phyloP scores from a whole-genome alignment of 2,113 vertebrate genomes.

The Thomomys bottae region DNA sequence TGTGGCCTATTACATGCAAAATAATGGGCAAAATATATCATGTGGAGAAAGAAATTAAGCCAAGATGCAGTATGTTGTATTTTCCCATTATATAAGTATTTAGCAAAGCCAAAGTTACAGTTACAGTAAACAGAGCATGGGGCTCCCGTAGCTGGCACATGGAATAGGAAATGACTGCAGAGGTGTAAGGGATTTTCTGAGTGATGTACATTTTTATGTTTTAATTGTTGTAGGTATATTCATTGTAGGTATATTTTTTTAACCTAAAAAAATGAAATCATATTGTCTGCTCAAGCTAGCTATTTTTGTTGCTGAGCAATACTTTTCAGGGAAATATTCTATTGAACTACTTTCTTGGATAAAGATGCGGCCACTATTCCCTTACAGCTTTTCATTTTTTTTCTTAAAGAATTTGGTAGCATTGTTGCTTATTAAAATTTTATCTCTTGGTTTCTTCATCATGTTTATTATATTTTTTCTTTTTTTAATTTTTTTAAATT shows the following conservation, averaged over 20 bases:
- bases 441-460: neutral
- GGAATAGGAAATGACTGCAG: neutral
- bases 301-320: neutral
- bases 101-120: neutral
- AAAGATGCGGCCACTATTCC: neutral
- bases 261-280: neutral
- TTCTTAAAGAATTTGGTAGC: neutral
- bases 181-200: neutral
- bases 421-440: neutral
- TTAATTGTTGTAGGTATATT: neutral
- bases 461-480: too few species aligned
- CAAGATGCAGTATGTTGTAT: neutral
- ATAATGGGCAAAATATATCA: neutral
- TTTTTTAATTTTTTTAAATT: too few species aligned
- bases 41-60: neutral
- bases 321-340: too few species aligned
- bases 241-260: neutral
- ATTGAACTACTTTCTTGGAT: neutral
- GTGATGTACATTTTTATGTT: neutral
- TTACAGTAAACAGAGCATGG: neutral
- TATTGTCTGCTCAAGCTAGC: neutral
- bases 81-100: neutral
- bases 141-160: neutral
- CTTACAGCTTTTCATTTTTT: neutral
- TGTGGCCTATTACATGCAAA: neutral